Conservation (phyloP, 2,888 invertebrate genomes). For the Stegana nigrithorax region DNA sequence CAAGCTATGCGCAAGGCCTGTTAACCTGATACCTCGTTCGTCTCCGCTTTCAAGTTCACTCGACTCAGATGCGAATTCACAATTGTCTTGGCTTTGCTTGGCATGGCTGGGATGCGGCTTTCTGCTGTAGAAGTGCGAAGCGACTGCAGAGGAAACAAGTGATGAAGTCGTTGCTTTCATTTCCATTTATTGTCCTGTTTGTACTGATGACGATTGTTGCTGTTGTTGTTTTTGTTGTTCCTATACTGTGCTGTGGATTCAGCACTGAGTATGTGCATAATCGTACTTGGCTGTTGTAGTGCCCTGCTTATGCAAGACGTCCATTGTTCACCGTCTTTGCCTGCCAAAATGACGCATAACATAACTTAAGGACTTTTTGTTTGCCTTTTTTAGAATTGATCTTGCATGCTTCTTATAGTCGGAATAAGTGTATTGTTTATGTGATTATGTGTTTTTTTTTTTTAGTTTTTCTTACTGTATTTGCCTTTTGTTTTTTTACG, state of each 20-base stretch:
- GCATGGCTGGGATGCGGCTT: not conserved
- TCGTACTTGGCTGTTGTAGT: conserved; percentile 22
- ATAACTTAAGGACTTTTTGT: conserved; percentile 67
- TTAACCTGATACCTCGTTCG: conserved; percentile 59
- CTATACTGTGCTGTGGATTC: conserved; percentile 29
- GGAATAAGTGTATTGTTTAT: no score
- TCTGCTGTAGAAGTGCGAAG: not conserved
- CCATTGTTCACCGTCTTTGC: conserved; percentile 42
- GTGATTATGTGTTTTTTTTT: conserved; percentile 21
- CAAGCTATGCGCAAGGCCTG: conserved; percentile 30
- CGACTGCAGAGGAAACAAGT: conserved; percentile 59
- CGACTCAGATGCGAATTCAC: conserved; percentile 37
- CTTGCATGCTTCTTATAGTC: no score
- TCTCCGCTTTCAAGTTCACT: conserved; percentile 45
- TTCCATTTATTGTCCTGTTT: conserved; percentile 47
- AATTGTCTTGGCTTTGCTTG: not conserved
- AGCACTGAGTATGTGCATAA: conserved; percentile 18
- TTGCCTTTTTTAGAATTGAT: conserved; percentile 60
- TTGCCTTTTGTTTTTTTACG: conserved; percentile 26
- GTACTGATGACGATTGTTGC: conserved; percentile 31
- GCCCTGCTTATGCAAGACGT: conserved; percentile 12
- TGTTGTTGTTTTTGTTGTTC: conserved; percentile 20
- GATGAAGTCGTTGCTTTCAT: conserved; percentile 66
- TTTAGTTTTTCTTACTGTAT: conserved; percentile 15
- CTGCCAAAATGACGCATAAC: conserved; percentile 54